Evolutionary conservation across 2,113 vertebrate genomes (phyloP).

Genomic region (Nyctibius bracteatus): DNA sequence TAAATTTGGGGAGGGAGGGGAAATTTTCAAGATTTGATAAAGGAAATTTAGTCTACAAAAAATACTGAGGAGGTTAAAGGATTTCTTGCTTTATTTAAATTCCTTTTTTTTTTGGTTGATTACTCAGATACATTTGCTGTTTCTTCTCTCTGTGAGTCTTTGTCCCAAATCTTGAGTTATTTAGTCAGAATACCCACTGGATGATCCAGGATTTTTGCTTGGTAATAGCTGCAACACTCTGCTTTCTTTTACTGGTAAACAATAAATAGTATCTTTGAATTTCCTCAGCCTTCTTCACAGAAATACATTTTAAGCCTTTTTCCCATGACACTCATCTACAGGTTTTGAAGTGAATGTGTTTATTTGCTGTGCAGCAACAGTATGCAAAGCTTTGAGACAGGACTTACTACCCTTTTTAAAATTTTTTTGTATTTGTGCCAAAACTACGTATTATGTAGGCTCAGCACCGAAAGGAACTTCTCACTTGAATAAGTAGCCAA

Average conservation of each 20-base stretch:
- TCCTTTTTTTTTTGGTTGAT: not conserved
- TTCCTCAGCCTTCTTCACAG: not conserved
- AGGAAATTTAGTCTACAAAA: not conserved
- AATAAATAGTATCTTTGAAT: not conserved
- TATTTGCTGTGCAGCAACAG: not conserved
- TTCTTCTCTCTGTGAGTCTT: not conserved
- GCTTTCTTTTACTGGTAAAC: not conserved
- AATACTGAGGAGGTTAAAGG: not conserved
- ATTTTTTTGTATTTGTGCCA: not conserved
- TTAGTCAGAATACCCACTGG: not conserved
- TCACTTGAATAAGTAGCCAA: not conserved
- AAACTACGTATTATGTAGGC: not conserved
- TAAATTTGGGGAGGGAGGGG: not conserved
- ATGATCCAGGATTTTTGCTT: not conserved
- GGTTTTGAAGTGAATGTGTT: not conserved
- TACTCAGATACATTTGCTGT: not conserved
- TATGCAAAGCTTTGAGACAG: not conserved
- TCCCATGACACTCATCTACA: not conserved
- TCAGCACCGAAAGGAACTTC: not conserved
- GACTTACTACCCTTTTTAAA: rapidly evolving
- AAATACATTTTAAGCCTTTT: not conserved
- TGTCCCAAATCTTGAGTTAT: not conserved
- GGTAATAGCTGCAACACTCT: not conserved
- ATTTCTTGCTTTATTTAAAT: not conserved
- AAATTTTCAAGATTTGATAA: not conserved